Percentiles rank a stretch among this genome's conserved stretches.
These are phyloP conservation scores for Drosophila takahashii DNA, from an alignment of 1,140 invertebrate genomes.

Conservation along the genomic window DNA sequence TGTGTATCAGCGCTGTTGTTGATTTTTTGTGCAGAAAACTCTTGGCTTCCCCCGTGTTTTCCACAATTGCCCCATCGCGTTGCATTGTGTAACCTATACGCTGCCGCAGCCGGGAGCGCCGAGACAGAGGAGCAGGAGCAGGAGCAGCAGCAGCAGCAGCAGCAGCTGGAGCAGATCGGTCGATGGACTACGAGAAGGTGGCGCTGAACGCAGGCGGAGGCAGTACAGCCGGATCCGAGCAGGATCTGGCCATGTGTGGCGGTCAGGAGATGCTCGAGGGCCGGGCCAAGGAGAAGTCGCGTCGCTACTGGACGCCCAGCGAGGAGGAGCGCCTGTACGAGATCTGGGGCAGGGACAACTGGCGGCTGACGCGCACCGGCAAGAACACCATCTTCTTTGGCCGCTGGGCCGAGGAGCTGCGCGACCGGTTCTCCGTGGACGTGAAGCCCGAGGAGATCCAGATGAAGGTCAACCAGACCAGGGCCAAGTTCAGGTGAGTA, in stretches of 20 bases:
- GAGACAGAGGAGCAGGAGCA: neutral
- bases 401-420: slow-evolving; percentile 72
- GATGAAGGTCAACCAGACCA: slow-evolving; percentile 80
- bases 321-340: slow-evolving; percentile 79
- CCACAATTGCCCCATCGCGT: neutral
- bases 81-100: slow-evolving; percentile 27
- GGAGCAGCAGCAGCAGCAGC: neutral
- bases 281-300: slow-evolving; percentile 70
- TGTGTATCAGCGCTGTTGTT: slow-evolving; percentile 67
- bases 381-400: slow-evolving; percentile 79
- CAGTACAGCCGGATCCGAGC: slow-evolving; percentile 47
- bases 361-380: slow-evolving; percentile 73
- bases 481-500: slow-evolving; percentile 75
- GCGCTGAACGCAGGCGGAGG: slow-evolving; percentile 42
- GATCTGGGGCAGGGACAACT: slow-evolving; percentile 80
- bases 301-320: slow-evolving; percentile 77
- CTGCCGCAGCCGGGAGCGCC: neutral
- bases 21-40: slow-evolving; percentile 73
- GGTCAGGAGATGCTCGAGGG: slow-evolving; percentile 58
- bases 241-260: slow-evolving; percentile 59
- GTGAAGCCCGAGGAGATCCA: slow-evolving; percentile 80
- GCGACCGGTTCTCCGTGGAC: slow-evolving; percentile 68
- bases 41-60: slow-evolving; percentile 26
- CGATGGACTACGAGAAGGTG: slow-evolving; percentile 68
- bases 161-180: neutral